phyloP scores from a whole-genome alignment of 2,113 vertebrate genomes.

The cat (Felis catus) region DNA sequence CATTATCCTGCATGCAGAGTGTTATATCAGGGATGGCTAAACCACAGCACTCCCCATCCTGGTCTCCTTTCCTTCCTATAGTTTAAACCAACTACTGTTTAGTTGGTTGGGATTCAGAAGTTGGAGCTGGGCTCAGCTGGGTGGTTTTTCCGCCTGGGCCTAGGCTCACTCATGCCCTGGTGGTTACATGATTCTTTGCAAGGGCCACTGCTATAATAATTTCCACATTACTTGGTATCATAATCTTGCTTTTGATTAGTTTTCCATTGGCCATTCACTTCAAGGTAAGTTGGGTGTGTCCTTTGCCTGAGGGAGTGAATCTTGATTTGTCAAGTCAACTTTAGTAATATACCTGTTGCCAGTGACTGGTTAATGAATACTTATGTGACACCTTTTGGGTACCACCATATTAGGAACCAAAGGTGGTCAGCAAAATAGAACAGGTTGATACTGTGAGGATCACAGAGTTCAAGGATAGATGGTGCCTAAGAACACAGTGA shows the following conservation, averaged over 20 bases:
- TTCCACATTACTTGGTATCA: background rate
- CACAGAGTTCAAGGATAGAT: background rate
- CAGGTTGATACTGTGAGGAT: background rate
- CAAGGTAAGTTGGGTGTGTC: background rate
- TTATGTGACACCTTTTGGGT: background rate
- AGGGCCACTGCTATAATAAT: background rate
- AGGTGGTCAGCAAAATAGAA: background rate
- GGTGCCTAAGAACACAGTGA: background rate
- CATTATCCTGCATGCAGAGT: background rate
- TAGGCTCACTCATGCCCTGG: background rate
- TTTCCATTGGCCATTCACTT: background rate
- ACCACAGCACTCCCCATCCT: background rate
- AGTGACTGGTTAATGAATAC: background rate
- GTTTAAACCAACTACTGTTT: background rate
- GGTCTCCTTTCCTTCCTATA: background rate
- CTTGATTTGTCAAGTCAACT: background rate
- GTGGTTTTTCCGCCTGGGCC: background rate
- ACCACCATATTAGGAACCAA: background rate
- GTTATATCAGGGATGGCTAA: background rate
- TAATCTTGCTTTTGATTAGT: slow-evolving; percentile 6
- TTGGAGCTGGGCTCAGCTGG: background rate
- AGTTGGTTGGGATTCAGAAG: slow-evolving; percentile 12
- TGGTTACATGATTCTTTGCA: background rate
- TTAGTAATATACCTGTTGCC: slow-evolving; percentile 1
- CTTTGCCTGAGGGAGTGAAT: background rate